Conservation (phyloP, 2,113 vertebrate species). For the Rostratula benghalensis region DNA sequence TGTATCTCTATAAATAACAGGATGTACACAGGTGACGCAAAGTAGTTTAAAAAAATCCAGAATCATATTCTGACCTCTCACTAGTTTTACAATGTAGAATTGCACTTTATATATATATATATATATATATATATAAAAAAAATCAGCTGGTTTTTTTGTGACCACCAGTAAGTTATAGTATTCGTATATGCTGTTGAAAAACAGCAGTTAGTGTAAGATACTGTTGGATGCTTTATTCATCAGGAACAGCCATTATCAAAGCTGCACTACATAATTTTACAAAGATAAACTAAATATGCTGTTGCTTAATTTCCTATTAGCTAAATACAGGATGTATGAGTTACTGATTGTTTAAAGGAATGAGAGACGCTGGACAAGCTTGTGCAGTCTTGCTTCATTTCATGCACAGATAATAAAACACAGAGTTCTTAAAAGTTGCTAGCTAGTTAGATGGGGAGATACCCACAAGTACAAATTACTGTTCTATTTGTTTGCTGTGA, state of each 20-base stretch:
- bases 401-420: background rate
- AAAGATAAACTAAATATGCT: background rate
- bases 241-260: background rate
- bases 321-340: background rate
- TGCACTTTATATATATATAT: no score
- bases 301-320: background rate
- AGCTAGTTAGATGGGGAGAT: background rate
- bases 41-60: background rate
- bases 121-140: no score
- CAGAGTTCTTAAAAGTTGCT: background rate
- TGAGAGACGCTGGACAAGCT: background rate
- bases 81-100: background rate
- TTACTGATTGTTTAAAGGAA: background rate
- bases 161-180: background rate
- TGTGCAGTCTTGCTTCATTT: background rate
- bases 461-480: background rate
- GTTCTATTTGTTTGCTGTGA: background rate
- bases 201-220: background rate
- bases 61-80: background rate
- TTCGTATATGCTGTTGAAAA: background rate
- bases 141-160: no score
- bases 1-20: background rate
- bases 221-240: background rate
- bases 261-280: background rate
- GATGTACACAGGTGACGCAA: background rate